Base-by-base conservation (phyloP, 2,797 vertebrate genomes). In the Pangasius krempfi region DNA sequence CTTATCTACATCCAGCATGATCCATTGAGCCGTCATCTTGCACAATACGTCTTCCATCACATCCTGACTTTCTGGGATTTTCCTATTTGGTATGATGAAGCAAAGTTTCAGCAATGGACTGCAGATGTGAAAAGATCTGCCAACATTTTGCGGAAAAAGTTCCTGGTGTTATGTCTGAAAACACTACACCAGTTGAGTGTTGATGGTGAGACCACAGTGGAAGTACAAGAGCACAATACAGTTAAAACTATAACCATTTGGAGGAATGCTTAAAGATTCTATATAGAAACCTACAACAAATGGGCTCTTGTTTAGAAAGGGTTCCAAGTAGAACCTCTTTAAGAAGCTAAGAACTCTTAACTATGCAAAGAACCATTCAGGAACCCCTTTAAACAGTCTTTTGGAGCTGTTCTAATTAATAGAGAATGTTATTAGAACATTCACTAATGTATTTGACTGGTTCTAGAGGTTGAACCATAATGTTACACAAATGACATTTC, bases 121-220 rank as follows among this genome's bases (percentile, higher is more conserved):
- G 22, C 25, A 84, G 47, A 60, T 60, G 30, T 33, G 14, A 81
- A 81, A 60, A 2, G 13, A 50, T 52, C 44, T 52, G 2, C n/a
- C n/a, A 84, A 33, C 5, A 33, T 54, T 64, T 64, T 64, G 80
- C 3, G 12, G 6, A 62, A 62, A 25, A n/a, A 0, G 4, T 27
- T 44, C 18, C 18, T 68, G 47, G 44, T 68, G 14, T 68, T 50
- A 52, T 68, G 44, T 84, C 82, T 52, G 25, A 70, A 84, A 66
- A 50, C 62, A 13, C 62, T 22, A 30, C 47, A 22, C 40, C 8
- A 10, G 8, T 33, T 5, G 5, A 70, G 47, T 54, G 64, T 52
- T 66, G 81, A 44, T 70, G 62, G 5, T 50, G 47, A 52, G 47
- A 54, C 83, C 62, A 84, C 83, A 84, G 37, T 66, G 8, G 60